A percentile compares a stretch with the other conserved stretches of the same genome.
Evolutionary conservation across 2,888 invertebrate species (phyloP).

Genomic region (Epirrhoe tristata): DNA sequence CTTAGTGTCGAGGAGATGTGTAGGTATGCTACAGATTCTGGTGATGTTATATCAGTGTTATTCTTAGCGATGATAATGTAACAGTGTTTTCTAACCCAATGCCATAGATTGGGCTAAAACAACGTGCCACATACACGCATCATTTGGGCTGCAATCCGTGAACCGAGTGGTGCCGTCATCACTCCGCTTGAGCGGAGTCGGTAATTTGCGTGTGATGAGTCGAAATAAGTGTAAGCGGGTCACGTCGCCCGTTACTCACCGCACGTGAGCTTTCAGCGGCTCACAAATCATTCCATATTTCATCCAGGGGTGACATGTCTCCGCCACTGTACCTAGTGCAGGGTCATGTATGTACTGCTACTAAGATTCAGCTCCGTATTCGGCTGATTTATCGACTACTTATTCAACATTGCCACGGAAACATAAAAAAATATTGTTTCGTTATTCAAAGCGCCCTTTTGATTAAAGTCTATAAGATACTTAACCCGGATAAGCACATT

Average conservation of each 20-base stretch:
- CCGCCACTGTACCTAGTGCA: slow-evolving; percentile 7
- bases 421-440: neutral
- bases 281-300: slow-evolving; percentile 28
- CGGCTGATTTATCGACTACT: neutral
- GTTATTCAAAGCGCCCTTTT: neutral
- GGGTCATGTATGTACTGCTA: slow-evolving; percentile 3
- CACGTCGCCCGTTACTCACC: slow-evolving; percentile 22
- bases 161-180: neutral
- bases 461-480: neutral
- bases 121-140: neutral
- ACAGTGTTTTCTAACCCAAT: neutral
- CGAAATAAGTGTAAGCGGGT: slow-evolving; percentile 16
- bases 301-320: slow-evolving; percentile 13
- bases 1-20: too few species aligned
- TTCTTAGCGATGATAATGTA: too few species aligned
- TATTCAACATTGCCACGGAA: neutral
- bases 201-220: slow-evolving; percentile 31
- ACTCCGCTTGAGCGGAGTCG: neutral
- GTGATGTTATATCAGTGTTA: too few species aligned
- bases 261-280: slow-evolving; percentile 28
- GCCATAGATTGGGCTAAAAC: neutral
- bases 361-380: neutral
- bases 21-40: too few species aligned
- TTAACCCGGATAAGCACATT: slow-evolving; percentile 6
- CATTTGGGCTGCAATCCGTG: neutral